These are phyloP conservation scores for Eulemur macaco DNA, from an alignment of 2,113 vertebrate species.

Conservation along the genomic window DNA sequence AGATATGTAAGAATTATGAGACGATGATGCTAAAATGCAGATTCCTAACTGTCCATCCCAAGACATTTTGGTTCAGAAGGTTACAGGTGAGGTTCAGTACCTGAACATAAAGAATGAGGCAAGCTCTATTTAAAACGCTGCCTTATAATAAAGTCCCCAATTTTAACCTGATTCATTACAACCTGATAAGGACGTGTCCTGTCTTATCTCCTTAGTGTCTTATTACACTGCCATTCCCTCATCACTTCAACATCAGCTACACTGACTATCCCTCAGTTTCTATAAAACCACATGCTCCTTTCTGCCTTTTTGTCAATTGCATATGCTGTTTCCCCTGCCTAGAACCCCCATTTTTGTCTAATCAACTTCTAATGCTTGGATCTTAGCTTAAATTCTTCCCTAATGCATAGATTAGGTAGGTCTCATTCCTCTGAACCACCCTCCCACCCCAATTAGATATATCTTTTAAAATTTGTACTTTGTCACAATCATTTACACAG, in stretches of 20 bases:
- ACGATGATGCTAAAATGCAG: not conserved
- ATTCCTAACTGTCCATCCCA: not conserved
- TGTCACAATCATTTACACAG: not conserved
- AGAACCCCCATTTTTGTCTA: not conserved
- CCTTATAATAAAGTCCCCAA: not conserved
- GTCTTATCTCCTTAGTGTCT: not conserved
- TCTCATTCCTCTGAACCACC: not conserved
- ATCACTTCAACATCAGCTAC: not conserved
- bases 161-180: not conserved
- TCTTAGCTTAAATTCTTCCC: not conserved
- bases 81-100: not conserved
- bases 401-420: not conserved
- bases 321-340: not conserved
- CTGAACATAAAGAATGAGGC: not conserved
- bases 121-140: not conserved
- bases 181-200: no score
- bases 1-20: not conserved
- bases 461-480: not conserved
- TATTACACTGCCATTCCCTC: not conserved
- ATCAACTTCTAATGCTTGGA: not conserved
- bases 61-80: not conserved
- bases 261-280: not conserved
- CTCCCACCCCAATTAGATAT: not conserved
- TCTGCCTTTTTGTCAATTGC: not conserved
- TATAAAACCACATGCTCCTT: not conserved